Evolutionary conservation across 2,797 vertebrate species (phyloP).

Genomic region (Pithecia hirsuta): DNA sequence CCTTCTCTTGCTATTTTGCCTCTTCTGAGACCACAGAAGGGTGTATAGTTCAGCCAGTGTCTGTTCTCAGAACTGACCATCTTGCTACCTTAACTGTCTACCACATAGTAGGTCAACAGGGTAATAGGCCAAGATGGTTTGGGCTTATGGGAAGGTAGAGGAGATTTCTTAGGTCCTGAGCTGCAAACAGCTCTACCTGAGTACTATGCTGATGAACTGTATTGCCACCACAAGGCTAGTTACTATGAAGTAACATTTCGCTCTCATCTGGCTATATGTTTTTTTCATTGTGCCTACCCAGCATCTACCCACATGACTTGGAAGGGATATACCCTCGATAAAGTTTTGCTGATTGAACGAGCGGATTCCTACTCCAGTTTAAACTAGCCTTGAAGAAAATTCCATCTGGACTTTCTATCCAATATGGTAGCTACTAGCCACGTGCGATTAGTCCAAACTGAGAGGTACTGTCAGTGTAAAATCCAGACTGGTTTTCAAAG

Average conservation of each 20-base stretch:
- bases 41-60: not conserved
- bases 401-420: not conserved
- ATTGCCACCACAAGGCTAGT: not conserved
- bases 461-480: not conserved
- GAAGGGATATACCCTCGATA: not conserved
- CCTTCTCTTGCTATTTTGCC: not conserved
- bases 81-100: not conserved
- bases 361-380: not conserved
- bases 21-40: not conserved
- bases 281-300: not conserved
- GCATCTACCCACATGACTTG: not conserved
- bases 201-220: fast-evolving
- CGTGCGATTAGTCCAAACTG: not conserved
- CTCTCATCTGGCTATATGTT: not conserved
- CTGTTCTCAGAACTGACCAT: not conserved
- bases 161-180: not conserved
- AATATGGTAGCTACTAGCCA: not conserved
- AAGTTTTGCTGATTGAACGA: not conserved
- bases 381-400: not conserved
- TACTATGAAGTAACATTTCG: fast-evolving
- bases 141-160: not conserved
- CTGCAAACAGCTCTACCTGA: fast-evolving
- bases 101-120: not conserved
- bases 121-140: not conserved
- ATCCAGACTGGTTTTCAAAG: slow-evolving; percentile 12